These are phyloP conservation scores for Macroramphosus scolopax DNA, from an alignment of 2,797 vertebrate species.

Conservation along the genomic window DNA sequence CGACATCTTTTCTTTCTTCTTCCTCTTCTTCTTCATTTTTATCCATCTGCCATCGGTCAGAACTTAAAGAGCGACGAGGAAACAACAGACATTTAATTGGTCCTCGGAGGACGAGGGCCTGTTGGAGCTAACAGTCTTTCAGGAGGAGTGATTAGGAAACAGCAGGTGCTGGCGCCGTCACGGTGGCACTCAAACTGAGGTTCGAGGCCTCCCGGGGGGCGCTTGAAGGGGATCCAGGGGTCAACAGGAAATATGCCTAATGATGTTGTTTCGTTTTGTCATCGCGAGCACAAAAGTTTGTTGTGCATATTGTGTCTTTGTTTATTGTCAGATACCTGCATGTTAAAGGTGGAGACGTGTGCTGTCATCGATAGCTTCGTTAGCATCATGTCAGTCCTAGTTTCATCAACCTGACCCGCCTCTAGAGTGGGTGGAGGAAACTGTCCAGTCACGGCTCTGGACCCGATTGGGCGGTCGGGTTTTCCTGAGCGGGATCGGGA, in stretches of 20 bases:
- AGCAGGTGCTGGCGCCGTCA: slow-evolving; percentile 53
- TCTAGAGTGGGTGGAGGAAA: too few relatives aligned
- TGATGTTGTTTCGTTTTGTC: slow-evolving; percentile 32
- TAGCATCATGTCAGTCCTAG: too few relatives aligned
- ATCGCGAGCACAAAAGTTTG: too few relatives aligned
- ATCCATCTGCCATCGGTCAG: slow-evolving; percentile 69
- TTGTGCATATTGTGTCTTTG: too few relatives aligned
- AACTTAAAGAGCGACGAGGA: slow-evolving; percentile 60
- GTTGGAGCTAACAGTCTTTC: slow-evolving; percentile 42
- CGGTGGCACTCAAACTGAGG: slow-evolving; percentile 37
- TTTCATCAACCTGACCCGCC: too few relatives aligned
- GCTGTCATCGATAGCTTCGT: too few relatives aligned
- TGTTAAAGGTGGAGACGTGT: too few relatives aligned
- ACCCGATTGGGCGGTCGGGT: too few relatives aligned
- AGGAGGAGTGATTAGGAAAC: slow-evolving; percentile 53
- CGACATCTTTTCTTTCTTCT: slow-evolving; percentile 16
- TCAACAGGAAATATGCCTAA: slow-evolving; percentile 40
- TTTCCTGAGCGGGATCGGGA: too few relatives aligned
- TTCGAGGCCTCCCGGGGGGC: slow-evolving; percentile 30
- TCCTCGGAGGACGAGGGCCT: slow-evolving; percentile 56
- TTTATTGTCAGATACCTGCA: too few relatives aligned
- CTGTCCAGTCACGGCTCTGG: too few relatives aligned
- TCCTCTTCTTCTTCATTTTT: slow-evolving; percentile 34
- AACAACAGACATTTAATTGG: slow-evolving; percentile 69
- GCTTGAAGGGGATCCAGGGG: slow-evolving; percentile 18